Conservation (phyloP, 2,888 invertebrate species). For the Dicranocentrus wangi region DNA sequence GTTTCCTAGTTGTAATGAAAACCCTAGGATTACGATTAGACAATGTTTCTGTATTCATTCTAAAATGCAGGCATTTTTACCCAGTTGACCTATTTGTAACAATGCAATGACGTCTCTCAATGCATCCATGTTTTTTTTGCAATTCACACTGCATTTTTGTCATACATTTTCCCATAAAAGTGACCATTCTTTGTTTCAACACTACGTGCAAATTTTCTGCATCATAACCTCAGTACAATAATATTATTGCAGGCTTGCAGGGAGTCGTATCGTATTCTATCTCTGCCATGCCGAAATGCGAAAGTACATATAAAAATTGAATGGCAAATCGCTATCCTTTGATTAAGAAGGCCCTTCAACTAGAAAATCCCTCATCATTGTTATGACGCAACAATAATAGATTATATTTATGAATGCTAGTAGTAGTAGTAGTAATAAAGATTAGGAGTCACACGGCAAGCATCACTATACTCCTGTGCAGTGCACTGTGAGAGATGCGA, state of each 20-base stretch:
- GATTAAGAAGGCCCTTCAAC: background rate
- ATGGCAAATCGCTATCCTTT: no score
- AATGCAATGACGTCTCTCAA: background rate
- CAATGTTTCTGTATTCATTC: background rate
- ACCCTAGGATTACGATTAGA: background rate
- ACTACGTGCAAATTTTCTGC: background rate
- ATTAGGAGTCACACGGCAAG: no score
- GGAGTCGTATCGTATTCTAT: background rate
- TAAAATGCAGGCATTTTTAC: slow-evolving; percentile 4
- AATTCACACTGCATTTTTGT: no score
- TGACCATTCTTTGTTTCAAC: background rate
- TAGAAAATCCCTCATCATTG: background rate
- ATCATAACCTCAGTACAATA: background rate
- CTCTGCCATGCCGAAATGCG: background rate
- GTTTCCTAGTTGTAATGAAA: background rate
- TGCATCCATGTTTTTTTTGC: no score
- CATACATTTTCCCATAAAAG: background rate
- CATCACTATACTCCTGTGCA: no score
- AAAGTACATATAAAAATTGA: no score
- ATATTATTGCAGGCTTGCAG: background rate
- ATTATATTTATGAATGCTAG: background rate
- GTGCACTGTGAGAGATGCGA: background rate
- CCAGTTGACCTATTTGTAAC: slow-evolving; percentile 23
- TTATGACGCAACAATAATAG: background rate
- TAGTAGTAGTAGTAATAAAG: no score